Conservation (phyloP, 2,113 vertebrate species). For the Thunnus maccoyii region DNA sequence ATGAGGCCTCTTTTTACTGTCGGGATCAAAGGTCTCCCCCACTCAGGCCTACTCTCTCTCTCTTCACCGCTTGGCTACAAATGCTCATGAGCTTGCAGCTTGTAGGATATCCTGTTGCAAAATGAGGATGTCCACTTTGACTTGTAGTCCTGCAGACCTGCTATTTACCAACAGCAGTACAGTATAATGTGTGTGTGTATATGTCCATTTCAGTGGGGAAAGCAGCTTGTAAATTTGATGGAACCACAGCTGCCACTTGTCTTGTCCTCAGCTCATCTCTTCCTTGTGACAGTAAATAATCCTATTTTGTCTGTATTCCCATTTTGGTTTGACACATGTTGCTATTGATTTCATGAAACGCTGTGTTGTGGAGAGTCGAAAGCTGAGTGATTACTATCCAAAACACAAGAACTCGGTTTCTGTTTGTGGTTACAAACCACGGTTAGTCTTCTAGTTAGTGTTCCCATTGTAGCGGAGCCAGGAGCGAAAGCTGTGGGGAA, state of each 20-base stretch:
- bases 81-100: background rate
- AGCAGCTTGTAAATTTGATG: background rate
- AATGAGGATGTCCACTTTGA: background rate
- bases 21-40: conserved; percentile 54
- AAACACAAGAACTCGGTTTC: conserved; percentile 56
- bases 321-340: conserved; percentile 48
- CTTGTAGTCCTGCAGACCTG: background rate
- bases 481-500: conserved; percentile 42
- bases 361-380: conserved; percentile 45
- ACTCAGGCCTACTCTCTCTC: conserved; percentile 24
- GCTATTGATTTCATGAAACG: conserved; percentile 48
- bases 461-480: conserved; percentile 30
- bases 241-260: background rate
- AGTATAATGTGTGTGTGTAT: no score
- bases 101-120: background rate
- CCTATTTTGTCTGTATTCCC: conserved; percentile 15
- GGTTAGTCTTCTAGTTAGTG: conserved; percentile 25
- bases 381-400: conserved; percentile 56
- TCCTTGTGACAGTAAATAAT: conserved; percentile 23
- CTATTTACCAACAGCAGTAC: background rate
- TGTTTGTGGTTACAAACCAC: conserved; percentile 46
- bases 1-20: conserved; percentile 64
- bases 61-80: conserved; percentile 19
- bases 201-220: no score
- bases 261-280: conserved; percentile 17